phyloP scores from a whole-genome alignment of 2,888 invertebrate genomes.

The Sinelater perroti region DNA sequence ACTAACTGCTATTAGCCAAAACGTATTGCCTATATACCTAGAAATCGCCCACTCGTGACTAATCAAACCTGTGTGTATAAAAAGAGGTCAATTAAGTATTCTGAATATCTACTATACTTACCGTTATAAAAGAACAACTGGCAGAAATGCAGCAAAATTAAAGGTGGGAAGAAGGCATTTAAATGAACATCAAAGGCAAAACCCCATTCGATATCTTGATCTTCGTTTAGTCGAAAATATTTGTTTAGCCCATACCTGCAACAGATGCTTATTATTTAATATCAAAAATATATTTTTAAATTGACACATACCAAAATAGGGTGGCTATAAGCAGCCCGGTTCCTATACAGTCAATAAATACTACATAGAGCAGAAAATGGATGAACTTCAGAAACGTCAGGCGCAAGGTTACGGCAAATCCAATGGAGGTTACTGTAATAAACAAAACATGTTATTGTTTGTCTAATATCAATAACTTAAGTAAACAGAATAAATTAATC shows the following conservation, averaged over 20 bases:
- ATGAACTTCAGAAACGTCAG: constrained; percentile 75
- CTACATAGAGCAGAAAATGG: constrained; percentile 88
- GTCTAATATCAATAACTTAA: background rate
- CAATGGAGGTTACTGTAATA: constrained; percentile 84
- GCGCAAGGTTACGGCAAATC: constrained; percentile 81
- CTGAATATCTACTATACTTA: no score
- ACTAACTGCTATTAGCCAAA: constrained; percentile 89
- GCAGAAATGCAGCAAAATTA: constrained; percentile 91
- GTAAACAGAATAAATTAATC: no score
- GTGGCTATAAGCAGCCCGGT: constrained; percentile 88
- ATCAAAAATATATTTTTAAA: background rate
- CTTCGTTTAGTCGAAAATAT: constrained; percentile 75
- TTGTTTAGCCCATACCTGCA: constrained; percentile 84
- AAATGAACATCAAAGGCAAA: constrained; percentile 98
- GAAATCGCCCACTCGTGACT: constrained; percentile 81
- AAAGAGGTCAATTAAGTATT: constrained; percentile 51
- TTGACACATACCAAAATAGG: constrained; percentile 77
- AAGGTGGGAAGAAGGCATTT: constrained; percentile 97
- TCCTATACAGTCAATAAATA: constrained; percentile 94
- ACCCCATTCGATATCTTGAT: constrained; percentile 95
- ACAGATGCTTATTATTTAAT: constrained; percentile 8
- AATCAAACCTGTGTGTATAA: constrained; percentile 82
- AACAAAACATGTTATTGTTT: constrained; percentile 18
- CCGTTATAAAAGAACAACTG: constrained; percentile 89
- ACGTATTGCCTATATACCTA: constrained; percentile 86